Base-by-base conservation (phyloP, 1,140 invertebrate genomes). In the Drosophila paulistorum region DNA sequence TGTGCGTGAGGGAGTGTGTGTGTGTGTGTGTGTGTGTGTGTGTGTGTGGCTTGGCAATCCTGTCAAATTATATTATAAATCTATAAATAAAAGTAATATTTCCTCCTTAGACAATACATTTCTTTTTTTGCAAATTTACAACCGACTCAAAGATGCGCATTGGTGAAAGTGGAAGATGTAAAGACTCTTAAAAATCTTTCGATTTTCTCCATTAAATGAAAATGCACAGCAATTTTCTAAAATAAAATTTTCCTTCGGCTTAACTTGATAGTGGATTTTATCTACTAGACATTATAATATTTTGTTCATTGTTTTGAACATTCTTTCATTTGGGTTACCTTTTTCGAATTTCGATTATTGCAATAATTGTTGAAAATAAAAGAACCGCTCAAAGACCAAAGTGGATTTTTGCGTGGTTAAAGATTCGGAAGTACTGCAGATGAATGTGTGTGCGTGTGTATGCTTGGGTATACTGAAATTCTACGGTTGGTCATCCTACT, bases 51-150 rank as follows among this genome's bases (percentile, higher is more conserved):
- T 17, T 10, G 26, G 30, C 13, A 35, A 57, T 51, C 17, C 45
- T 23, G 45, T 51, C 45, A 51, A 20, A n/a, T 51, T 51, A 51
- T 51, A 23, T 51, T 51, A 51, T 17, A 48, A 48, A 51, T 51
- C 23, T 51, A 51, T 51, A 51, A 51, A 51, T 51, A 51, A 51
- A 51, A 23, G 45, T 23, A 51, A 51, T 51, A 51, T 23, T 51
- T 51, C 17, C 45, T 23, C 45, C 17, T 51, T 51, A 51, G 45
- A 51, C 45, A 51, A 51, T 3, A 51, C 14, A 30, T 30, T 30
- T 20, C 6, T 30, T 30, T 30, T 30, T 7, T 30, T 30, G 14
- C 7, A 48, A 20, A 9, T 48, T 13, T 5, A 39, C 37, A 37
- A 5, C 35, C 14, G 30, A 30, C 30, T 6, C 23, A 30, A 30